Conservation (phyloP, 2,797 vertebrate species). For the Muscicapa striata region DNA sequence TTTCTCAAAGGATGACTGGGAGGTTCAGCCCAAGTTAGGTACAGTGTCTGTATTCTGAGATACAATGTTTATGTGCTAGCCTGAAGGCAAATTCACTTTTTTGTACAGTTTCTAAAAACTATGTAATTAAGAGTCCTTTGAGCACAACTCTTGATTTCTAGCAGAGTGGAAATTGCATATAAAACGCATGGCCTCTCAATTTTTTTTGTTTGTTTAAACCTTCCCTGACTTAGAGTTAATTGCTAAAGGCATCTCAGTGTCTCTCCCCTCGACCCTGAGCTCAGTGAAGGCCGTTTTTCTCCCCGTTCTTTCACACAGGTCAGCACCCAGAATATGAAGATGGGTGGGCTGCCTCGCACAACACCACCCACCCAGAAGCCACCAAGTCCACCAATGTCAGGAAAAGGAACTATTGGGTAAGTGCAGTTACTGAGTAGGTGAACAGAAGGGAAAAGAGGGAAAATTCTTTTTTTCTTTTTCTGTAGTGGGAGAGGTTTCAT, state of each 20-base stretch:
- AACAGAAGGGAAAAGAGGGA: neutral
- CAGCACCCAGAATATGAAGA: slow-evolving; percentile 98
- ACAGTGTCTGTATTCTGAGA: slow-evolving; percentile 27
- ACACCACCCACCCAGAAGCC: slow-evolving; percentile 98
- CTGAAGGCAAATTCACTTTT: slow-evolving; percentile 70
- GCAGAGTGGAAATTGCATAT: slow-evolving; percentile 70
- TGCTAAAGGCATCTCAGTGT: slow-evolving; percentile 23
- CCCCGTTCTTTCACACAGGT: slow-evolving; percentile 80
- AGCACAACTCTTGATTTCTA: slow-evolving; percentile 75
- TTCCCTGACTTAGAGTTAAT: slow-evolving; percentile 54
- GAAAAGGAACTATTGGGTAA: slow-evolving; percentile 98
- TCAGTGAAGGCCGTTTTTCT: slow-evolving; percentile 60
- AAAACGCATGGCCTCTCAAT: slow-evolving; percentile 74
- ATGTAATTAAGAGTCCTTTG: slow-evolving; percentile 76
- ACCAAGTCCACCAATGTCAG: slow-evolving; percentile 93
- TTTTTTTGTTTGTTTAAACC: slow-evolving; percentile 60
- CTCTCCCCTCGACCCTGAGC: slow-evolving; percentile 29
- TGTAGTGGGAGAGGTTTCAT: neutral
- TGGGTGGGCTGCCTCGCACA: slow-evolving; percentile 91
- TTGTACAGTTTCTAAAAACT: slow-evolving; percentile 30
- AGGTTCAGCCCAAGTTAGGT: slow-evolving; percentile 36
- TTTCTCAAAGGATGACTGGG: neutral
- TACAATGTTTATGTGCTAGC: slow-evolving; percentile 53
- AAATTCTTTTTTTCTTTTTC: neutral
- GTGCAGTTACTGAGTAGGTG: slow-evolving; percentile 54